Conservation (phyloP, 2,888 invertebrate genomes). For the Temnothorax rugatulus region DNA sequence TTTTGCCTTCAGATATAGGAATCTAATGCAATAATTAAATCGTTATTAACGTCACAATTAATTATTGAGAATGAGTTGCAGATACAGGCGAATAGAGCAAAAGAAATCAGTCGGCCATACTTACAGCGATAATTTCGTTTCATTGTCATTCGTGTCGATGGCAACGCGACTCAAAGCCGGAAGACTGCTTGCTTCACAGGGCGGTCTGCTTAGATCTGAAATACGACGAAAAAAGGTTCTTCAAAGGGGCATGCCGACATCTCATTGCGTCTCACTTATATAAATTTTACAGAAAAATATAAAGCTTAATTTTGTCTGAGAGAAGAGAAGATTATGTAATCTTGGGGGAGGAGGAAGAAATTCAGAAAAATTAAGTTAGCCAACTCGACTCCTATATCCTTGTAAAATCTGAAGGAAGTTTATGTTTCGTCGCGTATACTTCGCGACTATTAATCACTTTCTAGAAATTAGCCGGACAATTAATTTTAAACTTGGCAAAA, state of each 20-base stretch:
- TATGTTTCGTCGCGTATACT: conserved; percentile 1
- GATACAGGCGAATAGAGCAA: background rate
- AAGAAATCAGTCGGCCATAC: conserved; percentile 57
- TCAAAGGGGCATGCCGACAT: background rate
- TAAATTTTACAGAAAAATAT: background rate
- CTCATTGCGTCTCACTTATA: background rate
- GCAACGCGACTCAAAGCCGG: conserved; percentile 77
- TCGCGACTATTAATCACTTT: background rate
- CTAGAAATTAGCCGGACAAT: conserved; percentile 20
- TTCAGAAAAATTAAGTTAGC: conserved; percentile 51
- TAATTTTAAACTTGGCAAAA: conserved; percentile 9
- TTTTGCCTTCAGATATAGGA: background rate
- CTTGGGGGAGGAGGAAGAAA: background rate
- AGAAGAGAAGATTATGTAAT: conserved; percentile 18
- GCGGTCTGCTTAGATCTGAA: conserved; percentile 81
- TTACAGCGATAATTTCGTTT: conserved; percentile 70
- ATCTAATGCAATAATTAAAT: conserved; percentile 5
- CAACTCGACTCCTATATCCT: conserved; percentile 13
- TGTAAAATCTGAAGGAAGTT: conserved; percentile 13
- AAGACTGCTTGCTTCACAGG: conserved; percentile 81
- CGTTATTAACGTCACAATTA: background rate
- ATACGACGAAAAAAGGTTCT: conserved; percentile 11
- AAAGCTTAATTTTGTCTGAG: conserved; percentile 22
- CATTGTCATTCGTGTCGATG: conserved; percentile 75
- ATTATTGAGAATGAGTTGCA: background rate